Conservation (phyloP, 2,113 vertebrate genomes). For the Candoia aspera region DNA sequence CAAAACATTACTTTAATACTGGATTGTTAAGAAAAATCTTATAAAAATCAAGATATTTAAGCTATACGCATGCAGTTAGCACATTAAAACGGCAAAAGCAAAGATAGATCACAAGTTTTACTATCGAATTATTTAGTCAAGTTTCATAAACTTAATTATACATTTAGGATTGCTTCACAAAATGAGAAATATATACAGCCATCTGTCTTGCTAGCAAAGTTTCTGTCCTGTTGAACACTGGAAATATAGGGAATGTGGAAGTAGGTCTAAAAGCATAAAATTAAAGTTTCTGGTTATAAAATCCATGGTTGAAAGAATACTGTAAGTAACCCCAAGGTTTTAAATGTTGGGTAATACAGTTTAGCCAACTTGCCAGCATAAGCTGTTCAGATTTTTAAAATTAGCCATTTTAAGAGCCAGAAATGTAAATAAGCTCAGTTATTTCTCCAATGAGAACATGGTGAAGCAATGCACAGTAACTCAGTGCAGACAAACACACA, state of each 20-base stretch:
- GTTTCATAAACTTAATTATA: slow-evolving; percentile 74
- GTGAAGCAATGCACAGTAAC: slow-evolving; percentile 65
- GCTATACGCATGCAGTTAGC: slow-evolving; percentile 40
- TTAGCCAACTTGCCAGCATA: slow-evolving; percentile 60
- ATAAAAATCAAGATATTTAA: slow-evolving; percentile 42
- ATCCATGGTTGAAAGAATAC: slow-evolving; percentile 68
- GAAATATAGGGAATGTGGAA: slow-evolving; percentile 77
- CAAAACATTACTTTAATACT: slow-evolving; percentile 41
- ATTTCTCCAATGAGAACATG: slow-evolving; percentile 57
- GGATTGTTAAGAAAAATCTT: slow-evolving; percentile 36
- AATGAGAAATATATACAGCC: slow-evolving; percentile 70
- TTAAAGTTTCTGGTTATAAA: slow-evolving; percentile 74
- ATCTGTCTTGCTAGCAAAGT: slow-evolving; percentile 68
- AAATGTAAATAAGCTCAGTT: slow-evolving; percentile 72
- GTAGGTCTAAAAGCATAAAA: slow-evolving; percentile 66
- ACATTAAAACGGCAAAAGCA: slow-evolving; percentile 37
- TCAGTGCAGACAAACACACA: slow-evolving; percentile 61
- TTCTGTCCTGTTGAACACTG: slow-evolving; percentile 74
- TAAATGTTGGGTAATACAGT: slow-evolving; percentile 62
- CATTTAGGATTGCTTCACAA: slow-evolving; percentile 52
- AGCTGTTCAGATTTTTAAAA: slow-evolving; percentile 48
- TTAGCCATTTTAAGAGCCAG: slow-evolving; percentile 72
- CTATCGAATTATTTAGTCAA: slow-evolving; percentile 53
- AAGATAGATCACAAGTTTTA: slow-evolving; percentile 11
- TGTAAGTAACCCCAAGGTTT: slow-evolving; percentile 66